Evolutionary conservation across 2,797 vertebrate species (phyloP).

Genomic region (Chelon labrosus): DNA sequence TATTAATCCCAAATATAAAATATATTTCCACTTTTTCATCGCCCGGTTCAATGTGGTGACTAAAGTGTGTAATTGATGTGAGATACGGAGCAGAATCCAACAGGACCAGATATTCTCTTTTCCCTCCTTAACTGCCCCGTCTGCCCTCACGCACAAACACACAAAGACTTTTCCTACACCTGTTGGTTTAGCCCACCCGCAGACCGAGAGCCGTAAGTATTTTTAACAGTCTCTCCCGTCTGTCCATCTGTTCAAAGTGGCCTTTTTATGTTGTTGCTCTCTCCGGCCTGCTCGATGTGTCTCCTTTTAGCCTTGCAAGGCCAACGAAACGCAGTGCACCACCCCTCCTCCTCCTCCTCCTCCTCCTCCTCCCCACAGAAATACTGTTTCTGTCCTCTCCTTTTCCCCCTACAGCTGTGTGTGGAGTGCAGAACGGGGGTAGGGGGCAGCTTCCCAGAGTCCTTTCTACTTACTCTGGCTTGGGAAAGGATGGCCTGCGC

Average conservation of each 20-base stretch:
- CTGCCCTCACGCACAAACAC: not conserved
- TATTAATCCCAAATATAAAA: not conserved
- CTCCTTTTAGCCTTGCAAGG: conserved; percentile 74
- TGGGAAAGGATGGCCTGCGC: conserved; percentile 99
- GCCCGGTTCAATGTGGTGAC: conserved; percentile 1
- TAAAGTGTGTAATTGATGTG: conserved; percentile 14
- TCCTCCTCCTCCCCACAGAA: conserved; percentile 19
- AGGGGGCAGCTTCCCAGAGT: conserved; percentile 14
- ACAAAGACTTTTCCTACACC: conserved; percentile 67
- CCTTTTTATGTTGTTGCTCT: conserved; percentile 67
- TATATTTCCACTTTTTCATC: conserved; percentile 1
- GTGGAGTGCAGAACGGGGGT: not conserved
- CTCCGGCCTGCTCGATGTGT: conserved; percentile 61
- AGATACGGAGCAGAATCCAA: not conserved
- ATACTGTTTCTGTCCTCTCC: conserved; percentile 23
- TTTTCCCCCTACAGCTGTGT: conserved; percentile 47
- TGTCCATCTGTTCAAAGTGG: conserved; percentile 73
- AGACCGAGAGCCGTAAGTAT: conserved; percentile 68
- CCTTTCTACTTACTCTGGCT: conserved; percentile 90
- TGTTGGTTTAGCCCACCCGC: conserved; percentile 71
- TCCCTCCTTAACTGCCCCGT: conserved; percentile 1
- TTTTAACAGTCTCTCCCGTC: conserved; percentile 75
- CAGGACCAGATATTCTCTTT: conserved; percentile 11
- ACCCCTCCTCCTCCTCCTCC: conserved; percentile 1
- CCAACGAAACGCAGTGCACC: conserved; percentile 35